Evolutionary conservation across 2,888 invertebrate genomes (phyloP).

Genomic region (Clepsis dumicolana): DNA sequence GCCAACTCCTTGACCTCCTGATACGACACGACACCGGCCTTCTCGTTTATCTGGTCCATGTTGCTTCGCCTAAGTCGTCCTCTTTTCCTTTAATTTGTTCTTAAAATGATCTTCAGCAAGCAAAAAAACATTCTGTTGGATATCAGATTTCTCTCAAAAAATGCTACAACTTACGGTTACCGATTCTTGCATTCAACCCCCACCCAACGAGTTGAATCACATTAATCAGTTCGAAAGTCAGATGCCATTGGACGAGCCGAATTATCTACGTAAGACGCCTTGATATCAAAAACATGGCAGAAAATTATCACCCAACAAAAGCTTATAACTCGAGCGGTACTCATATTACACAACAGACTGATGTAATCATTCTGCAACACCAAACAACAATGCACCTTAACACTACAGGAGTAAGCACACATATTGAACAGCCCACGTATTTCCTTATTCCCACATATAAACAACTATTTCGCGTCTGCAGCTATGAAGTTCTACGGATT

Average conservation of each 20-base stretch:
- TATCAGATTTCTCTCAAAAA: too few relatives aligned
- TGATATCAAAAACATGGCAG: neutral
- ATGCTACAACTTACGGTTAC: too few relatives aligned
- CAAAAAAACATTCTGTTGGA: too few relatives aligned
- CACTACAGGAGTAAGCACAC: conserved; percentile 31
- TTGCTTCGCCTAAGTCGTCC: too few relatives aligned
- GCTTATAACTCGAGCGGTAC: conserved; percentile 10
- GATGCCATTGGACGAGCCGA: neutral
- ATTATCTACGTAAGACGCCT: too few relatives aligned
- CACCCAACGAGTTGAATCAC: too few relatives aligned
- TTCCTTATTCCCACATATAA: conserved; percentile 46
- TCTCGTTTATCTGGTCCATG: too few relatives aligned
- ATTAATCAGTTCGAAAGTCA: neutral
- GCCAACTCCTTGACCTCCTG: too few relatives aligned
- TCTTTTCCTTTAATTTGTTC: too few relatives aligned
- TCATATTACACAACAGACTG: conserved; percentile 10
- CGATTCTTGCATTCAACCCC: too few relatives aligned
- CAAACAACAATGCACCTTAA: conserved; percentile 36
- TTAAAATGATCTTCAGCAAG: too few relatives aligned
- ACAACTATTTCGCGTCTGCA: conserved; percentile 48
- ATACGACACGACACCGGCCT: too few relatives aligned
- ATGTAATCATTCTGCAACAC: neutral
- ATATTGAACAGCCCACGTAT: conserved; percentile 37
- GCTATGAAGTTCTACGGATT: conserved; percentile 49
- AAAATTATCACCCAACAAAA: conserved; percentile 25